These are phyloP conservation scores for Pomatostomus ruficeps DNA, from an alignment of 2,113 vertebrate genomes.

Conservation along the genomic window DNA sequence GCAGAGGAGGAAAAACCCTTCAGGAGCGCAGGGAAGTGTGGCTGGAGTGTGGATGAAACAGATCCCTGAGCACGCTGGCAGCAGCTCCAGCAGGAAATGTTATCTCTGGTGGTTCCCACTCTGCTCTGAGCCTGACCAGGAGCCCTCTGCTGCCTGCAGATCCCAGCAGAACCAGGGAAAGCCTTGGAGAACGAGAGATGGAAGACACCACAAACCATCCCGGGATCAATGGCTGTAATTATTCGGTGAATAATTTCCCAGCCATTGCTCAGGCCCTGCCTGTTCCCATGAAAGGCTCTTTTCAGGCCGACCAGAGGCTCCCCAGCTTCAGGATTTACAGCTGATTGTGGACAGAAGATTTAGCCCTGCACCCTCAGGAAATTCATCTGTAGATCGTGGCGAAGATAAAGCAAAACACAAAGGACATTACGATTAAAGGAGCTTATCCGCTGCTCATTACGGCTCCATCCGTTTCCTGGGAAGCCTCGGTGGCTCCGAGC, in stretches of 20 bases:
- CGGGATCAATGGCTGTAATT: slow-evolving; percentile 55
- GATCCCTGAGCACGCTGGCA: neutral
- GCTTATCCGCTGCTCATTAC: slow-evolving; percentile 60
- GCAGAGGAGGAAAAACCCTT: neutral
- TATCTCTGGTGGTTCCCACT: neutral
- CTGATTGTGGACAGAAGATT: slow-evolving; percentile 16
- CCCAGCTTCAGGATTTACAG: slow-evolving; percentile 47
- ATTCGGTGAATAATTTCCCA: slow-evolving; percentile 53
- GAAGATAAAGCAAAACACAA: slow-evolving; percentile 59
- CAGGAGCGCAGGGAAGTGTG: accelerated
- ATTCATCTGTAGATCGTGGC: slow-evolving; percentile 54
- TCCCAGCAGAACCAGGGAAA: neutral
- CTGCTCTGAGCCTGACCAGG: neutral
- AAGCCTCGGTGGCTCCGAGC: neutral
- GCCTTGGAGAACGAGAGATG: slow-evolving; percentile 45
- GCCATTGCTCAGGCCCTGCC: slow-evolving; percentile 30
- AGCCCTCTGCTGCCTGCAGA: neutral
- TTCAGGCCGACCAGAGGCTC: slow-evolving; percentile 27
- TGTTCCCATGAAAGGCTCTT: slow-evolving; percentile 36
- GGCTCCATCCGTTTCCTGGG: slow-evolving; percentile 37
- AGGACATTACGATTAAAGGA: slow-evolving; percentile 60
- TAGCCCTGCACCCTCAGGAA: slow-evolving; percentile 47
- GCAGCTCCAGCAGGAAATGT: neutral
- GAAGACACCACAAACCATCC: slow-evolving; percentile 38
- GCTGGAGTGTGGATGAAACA: neutral